Percentiles rank a stretch among this genome's conserved stretches.
Conservation (phyloP, 2,113 vertebrate genomes). For the Sapajus apella region DNA sequence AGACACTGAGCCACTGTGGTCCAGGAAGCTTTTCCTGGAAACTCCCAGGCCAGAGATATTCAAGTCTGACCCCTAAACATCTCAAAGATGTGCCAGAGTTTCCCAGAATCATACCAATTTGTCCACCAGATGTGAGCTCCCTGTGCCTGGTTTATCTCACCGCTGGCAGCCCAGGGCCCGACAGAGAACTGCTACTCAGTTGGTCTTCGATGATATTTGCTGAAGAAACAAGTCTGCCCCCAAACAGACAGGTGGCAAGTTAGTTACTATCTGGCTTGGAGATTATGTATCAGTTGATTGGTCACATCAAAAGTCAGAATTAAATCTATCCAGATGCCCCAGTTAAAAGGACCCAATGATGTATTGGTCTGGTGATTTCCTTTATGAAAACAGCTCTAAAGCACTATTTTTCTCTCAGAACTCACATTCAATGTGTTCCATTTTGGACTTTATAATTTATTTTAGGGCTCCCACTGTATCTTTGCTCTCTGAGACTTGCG, state of each 20-base stretch:
- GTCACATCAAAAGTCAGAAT: slow-evolving; percentile 19
- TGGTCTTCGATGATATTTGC: not conserved
- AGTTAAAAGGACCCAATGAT: slow-evolving; percentile 5
- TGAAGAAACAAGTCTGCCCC: not conserved
- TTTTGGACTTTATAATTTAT: slow-evolving; percentile 58
- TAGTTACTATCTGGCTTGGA: not conserved
- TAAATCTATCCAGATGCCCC: slow-evolving; percentile 16
- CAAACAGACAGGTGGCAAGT: not conserved
- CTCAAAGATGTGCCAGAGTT: not conserved
- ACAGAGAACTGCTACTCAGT: not conserved
- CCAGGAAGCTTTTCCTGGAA: not conserved
- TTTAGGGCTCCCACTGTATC: slow-evolving; percentile 36
- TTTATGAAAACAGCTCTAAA: slow-evolving; percentile 54
- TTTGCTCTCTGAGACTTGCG: slow-evolving; percentile 6
- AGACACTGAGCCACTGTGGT: not conserved
- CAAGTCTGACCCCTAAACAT: no score
- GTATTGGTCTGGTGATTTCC: not conserved
- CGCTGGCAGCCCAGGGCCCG: not conserved
- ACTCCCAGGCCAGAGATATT: not conserved
- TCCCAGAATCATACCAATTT: not conserved
- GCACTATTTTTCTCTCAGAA: not conserved
- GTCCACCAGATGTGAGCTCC: no score
- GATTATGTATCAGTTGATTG: not conserved
- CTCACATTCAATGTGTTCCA: slow-evolving; percentile 26
- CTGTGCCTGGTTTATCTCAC: not conserved